phyloP scores from a whole-genome alignment of 2,888 invertebrate genomes.

The Agapetus fuscipes region DNA sequence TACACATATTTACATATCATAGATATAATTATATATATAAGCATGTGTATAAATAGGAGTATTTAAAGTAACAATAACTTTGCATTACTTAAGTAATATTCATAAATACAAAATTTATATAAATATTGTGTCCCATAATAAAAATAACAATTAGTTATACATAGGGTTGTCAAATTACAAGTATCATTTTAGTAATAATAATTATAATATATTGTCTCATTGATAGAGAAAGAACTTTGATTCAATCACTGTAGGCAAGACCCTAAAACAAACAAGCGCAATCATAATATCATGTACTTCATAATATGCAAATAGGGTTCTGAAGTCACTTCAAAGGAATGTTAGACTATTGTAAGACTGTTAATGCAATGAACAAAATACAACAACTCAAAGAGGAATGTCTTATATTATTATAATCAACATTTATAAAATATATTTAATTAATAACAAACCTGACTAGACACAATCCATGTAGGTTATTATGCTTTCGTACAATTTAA shows the following conservation, averaged over 20 bases:
- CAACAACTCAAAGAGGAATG: slow-evolving; percentile 47
- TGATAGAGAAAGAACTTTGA: neutral
- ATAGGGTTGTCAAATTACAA: neutral
- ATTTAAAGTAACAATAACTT: neutral
- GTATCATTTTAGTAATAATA: too few relatives aligned
- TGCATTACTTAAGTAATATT: too few relatives aligned
- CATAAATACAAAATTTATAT: neutral
- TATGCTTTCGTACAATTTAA: too few relatives aligned
- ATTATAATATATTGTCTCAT: neutral
- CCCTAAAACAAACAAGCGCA: too few relatives aligned
- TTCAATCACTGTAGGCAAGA: too few relatives aligned
- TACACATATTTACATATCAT: slow-evolving; percentile 1
- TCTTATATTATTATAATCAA: slow-evolving; percentile 41
- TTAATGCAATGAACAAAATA: slow-evolving; percentile 20
- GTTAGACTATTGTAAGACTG: slow-evolving; percentile 5
- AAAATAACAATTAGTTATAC: neutral
- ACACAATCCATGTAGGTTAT: too few relatives aligned
- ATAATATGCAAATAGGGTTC: too few relatives aligned
- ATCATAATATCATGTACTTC: too few relatives aligned
- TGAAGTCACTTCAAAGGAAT: too few relatives aligned
- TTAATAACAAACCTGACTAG: slow-evolving; percentile 47
- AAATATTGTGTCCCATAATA: neutral
- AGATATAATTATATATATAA: neutral
- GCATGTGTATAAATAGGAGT: neutral
- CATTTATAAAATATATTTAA: slow-evolving; percentile 45